Evolutionary conservation across 1,140 invertebrate genomes (phyloP).

Genomic region (Cepaea nemoralis): DNA sequence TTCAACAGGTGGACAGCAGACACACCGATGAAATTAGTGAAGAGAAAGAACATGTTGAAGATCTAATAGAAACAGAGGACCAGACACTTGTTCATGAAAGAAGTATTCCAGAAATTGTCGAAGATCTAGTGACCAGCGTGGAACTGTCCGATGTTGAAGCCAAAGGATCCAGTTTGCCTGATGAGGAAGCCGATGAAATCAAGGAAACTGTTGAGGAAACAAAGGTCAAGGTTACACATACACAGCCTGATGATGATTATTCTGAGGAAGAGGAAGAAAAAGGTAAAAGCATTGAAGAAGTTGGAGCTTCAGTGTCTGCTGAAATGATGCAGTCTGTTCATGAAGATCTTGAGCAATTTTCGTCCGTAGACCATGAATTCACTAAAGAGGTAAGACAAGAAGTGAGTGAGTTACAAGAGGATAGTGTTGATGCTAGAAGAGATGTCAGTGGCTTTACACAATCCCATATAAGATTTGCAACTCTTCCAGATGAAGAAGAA

Average conservation of each 20-base stretch:
- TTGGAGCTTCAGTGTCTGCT: neutral
- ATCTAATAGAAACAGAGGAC: neutral
- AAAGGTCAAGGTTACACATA: conserved; percentile 5
- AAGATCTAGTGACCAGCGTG: neutral
- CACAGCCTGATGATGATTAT: neutral
- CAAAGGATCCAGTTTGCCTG: conserved; percentile 21
- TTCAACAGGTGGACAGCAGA: neutral
- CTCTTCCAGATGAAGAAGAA: conserved; percentile 21
- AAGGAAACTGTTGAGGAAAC: conserved; percentile 30
- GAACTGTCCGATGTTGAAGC: neutral
- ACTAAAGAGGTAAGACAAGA: conserved; percentile 36
- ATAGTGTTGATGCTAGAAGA: neutral
- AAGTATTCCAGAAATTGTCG: neutral
- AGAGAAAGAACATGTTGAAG: conserved; percentile 14
- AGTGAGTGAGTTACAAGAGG: neutral
- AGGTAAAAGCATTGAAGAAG: neutral
- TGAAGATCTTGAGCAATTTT: neutral
- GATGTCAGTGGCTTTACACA: neutral
- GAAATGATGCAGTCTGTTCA: neutral
- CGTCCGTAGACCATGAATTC: conserved; percentile 36
- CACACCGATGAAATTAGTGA: neutral
- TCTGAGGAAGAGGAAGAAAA: neutral
- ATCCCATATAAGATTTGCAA: neutral
- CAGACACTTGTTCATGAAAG: neutral
- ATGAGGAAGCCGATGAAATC: conserved; percentile 42